phyloP scores from a whole-genome alignment of 2,113 vertebrate genomes.

The Seriola quinqueradiata region DNA sequence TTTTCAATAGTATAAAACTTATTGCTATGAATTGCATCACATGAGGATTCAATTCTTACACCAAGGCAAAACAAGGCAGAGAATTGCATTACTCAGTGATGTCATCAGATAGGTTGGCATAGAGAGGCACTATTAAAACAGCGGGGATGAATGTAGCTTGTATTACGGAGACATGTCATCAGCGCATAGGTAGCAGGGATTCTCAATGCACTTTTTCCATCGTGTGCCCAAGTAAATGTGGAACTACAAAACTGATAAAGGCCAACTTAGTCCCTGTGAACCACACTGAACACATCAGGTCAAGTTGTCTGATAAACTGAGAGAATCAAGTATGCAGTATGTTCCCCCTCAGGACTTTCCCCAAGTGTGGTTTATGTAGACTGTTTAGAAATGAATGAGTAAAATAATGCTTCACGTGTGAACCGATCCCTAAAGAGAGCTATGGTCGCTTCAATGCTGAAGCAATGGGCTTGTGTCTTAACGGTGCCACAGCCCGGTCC shows the following conservation, averaged over 20 bases:
- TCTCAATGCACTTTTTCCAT: conserved; percentile 26
- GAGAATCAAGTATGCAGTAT: neutral
- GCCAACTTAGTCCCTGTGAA: conserved; percentile 6
- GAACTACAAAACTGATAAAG: conserved; percentile 10
- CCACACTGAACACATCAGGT: neutral
- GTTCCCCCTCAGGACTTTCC: neutral
- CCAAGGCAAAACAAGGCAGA: conserved; percentile 65
- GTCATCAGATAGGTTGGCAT: conserved; percentile 83
- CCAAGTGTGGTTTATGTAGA: neutral
- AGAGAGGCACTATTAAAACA: conserved; percentile 63
- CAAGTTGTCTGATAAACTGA: neutral
- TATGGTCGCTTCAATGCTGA: neutral
- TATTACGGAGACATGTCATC: conserved; percentile 83
- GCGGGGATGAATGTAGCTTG: conserved; percentile 58
- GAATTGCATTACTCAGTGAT: conserved; percentile 81
- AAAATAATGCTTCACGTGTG: neutral
- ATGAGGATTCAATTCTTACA: conserved; percentile 69
- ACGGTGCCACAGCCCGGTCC: neutral
- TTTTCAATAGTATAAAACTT: conserved; percentile 65
- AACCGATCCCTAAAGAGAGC: neutral
- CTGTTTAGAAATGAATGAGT: neutral
- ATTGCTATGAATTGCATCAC: conserved; percentile 85
- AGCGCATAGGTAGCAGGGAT: conserved; percentile 64
- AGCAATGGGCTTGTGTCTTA: neutral
- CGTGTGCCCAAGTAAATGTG: conserved; percentile 34